phyloP scores from a whole-genome alignment of 2,797 vertebrate species.

The Champsocephalus esox region DNA sequence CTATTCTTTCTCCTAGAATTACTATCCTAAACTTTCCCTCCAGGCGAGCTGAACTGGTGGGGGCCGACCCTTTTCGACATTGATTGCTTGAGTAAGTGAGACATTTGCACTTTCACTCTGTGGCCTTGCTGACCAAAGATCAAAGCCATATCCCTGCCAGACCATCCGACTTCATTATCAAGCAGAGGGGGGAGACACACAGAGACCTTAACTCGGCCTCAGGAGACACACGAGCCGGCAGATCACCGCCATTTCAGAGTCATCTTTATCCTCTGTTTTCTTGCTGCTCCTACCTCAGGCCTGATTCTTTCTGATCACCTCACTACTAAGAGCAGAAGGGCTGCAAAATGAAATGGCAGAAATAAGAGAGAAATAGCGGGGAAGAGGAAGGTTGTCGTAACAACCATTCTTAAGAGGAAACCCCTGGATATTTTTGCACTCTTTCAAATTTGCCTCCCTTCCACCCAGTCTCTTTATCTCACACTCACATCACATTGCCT shows the following conservation, averaged over 20 bases:
- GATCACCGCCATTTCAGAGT: conserved; percentile 44
- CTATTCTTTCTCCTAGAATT: conserved; percentile 12
- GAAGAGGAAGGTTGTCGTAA: conserved; percentile 32
- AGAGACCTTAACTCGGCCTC: conserved; percentile 36
- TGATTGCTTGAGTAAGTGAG: conserved; percentile 57
- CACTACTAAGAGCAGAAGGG: conserved; percentile 6
- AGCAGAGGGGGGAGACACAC: conserved; percentile 28
- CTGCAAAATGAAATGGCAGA: conserved; percentile 7
- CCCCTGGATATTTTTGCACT: conserved; percentile 47
- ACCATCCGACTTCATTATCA: conserved; percentile 57
- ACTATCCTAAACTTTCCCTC: conserved; percentile 18
- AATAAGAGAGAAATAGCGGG: conserved; percentile 1
- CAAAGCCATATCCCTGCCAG: conserved; percentile 32
- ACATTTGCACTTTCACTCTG: conserved; percentile 41
- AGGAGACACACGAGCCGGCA: conserved; percentile 31
- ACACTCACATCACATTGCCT: conserved; percentile 53
- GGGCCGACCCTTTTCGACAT: conserved; percentile 5
- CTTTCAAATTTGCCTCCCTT: conserved; percentile 39
- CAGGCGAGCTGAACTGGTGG: neutral
- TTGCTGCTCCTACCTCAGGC: conserved; percentile 28
- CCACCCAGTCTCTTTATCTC: conserved; percentile 49
- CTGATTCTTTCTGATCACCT: conserved; percentile 35
- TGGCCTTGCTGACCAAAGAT: conserved; percentile 50
- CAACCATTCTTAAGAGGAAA: conserved; percentile 46
- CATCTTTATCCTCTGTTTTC: conserved; percentile 41